Conservation (phyloP, 1,140 invertebrate species). For the Drosophila nigromelanica region DNA sequence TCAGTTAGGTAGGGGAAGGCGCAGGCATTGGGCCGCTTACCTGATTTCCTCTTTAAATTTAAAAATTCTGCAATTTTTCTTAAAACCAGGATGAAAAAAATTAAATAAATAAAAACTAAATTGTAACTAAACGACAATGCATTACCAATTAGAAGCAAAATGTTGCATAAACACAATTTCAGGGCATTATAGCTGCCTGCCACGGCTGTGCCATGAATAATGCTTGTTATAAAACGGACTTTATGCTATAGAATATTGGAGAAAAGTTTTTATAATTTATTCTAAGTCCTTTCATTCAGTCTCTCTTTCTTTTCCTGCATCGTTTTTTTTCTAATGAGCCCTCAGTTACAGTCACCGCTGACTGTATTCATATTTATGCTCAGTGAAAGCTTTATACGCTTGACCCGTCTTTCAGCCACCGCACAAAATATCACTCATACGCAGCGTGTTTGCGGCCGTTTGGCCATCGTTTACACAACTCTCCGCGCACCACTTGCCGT, state of each 20-base stretch:
- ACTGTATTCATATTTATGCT: conserved; percentile 19
- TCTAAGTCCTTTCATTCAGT: not conserved
- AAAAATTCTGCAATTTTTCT: conserved; percentile 17
- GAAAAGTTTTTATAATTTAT: not conserved
- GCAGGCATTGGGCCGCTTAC: not conserved
- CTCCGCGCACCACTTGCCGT: conserved; percentile 29
- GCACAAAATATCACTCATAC: conserved; percentile 43
- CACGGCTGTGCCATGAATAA: conserved; percentile 11
- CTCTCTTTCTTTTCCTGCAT: not conserved
- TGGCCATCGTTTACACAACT: conserved; percentile 46
- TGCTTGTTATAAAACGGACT: conserved; percentile 2
- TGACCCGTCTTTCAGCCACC: not conserved
- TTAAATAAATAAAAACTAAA: not conserved
- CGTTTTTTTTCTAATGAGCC: conserved; percentile 5
- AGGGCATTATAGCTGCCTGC: not conserved
- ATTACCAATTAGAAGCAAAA: conserved; percentile 48
- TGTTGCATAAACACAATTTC: conserved; percentile 1
- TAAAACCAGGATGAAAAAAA: not conserved
- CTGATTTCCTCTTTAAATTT: conserved; percentile 28
- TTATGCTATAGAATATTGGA: conserved; percentile 3
- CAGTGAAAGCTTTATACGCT: conserved; percentile 5
- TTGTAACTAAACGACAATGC: not conserved
- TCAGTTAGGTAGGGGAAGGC: not conserved
- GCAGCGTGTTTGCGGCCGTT: conserved; percentile 10
- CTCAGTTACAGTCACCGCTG: conserved; percentile 13